Evolutionary conservation across 2,113 vertebrate species (phyloP), one percentile per base, ranked within the genome.

Genomic region (Pseudorasbora parva): DNA sequence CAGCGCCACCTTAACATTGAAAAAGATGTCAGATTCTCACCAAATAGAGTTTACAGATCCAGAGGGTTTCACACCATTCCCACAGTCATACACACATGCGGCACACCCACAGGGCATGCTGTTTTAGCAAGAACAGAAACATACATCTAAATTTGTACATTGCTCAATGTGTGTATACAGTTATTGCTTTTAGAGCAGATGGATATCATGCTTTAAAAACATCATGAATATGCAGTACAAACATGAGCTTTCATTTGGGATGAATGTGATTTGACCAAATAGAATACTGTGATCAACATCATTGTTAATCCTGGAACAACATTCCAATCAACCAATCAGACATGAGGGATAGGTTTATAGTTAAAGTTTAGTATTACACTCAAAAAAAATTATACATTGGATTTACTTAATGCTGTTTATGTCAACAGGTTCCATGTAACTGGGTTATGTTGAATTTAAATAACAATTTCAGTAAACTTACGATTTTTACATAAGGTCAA

Each of bases 131-230:
- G 76, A 78, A 78, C 21, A 82, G 23, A 64, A 82, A 73, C 79
- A 72, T 66, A 59, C 33, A 82, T 84, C 12, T 47, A 37, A 8
- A 60, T 62, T 78, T 25, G 54, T 59, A 43, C 17, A 4, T 78
- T 49, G 15, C 25, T 74, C 23, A 4, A 1, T 10, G 45, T 49
- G 76, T 5, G 12, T 5, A 23, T 62, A 19, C 15, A 60, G 21
- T 17, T 12, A 56, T 30, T 25, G 14, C 33, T 77, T 84, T 82
- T 30, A 84, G 45, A 85, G 51, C 79, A 87, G 66, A 84, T 82
- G 82, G 73, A 78, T 78, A 62, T 78, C 33, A 45, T 56, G 45
- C 33, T 84, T 87, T 66, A 60, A 82, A 78, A 12, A 60, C 57
- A 25, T 60, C 30, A 37, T 1, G 5, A 68, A 37, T 21, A 68